phyloP scores from a whole-genome alignment of 1,140 invertebrate genomes.

The Temnothorax nylanderi region DNA sequence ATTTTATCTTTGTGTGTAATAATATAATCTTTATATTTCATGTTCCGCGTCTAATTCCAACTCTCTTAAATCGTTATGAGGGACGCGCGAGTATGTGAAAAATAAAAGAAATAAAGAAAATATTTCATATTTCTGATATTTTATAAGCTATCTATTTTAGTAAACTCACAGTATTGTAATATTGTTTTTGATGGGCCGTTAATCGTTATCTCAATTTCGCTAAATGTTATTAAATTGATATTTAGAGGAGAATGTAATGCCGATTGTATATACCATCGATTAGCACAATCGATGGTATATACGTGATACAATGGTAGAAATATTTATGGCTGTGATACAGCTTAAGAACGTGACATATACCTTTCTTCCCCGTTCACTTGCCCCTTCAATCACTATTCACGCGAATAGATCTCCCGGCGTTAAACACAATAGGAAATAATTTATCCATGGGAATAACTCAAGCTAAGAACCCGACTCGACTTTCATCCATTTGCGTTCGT shows the following conservation, averaged over 20 bases:
- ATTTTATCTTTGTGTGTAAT: not conserved
- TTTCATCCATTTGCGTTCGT: slow-evolving; percentile 32
- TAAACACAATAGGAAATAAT: slow-evolving; percentile 60
- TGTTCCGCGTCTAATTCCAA: not conserved
- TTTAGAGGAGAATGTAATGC: not conserved
- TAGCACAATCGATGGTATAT: slow-evolving; percentile 42
- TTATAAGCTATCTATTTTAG: slow-evolving; percentile 1
- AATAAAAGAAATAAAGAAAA: not conserved
- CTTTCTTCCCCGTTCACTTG: slow-evolving; percentile 43
- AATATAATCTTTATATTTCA: not conserved
- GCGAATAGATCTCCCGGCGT: slow-evolving; percentile 47
- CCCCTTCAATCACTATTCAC: slow-evolving; percentile 49
- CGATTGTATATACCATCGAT: not conserved
- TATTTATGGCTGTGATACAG: slow-evolving; percentile 32
- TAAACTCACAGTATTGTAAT: not conserved
- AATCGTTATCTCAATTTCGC: slow-evolving; percentile 7
- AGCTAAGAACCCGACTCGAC: slow-evolving; percentile 45
- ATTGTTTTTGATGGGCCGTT: not conserved
- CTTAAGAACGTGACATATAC: slow-evolving; percentile 46
- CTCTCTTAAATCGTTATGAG: not conserved
- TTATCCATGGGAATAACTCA: slow-evolving; percentile 59
- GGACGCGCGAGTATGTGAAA: not conserved
- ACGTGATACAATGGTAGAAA: not conserved
- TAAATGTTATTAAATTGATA: slow-evolving; percentile 30
- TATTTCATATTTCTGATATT: not conserved